phyloP scores from a whole-genome alignment of 2,797 vertebrate species.

The Capromys pilorides region DNA sequence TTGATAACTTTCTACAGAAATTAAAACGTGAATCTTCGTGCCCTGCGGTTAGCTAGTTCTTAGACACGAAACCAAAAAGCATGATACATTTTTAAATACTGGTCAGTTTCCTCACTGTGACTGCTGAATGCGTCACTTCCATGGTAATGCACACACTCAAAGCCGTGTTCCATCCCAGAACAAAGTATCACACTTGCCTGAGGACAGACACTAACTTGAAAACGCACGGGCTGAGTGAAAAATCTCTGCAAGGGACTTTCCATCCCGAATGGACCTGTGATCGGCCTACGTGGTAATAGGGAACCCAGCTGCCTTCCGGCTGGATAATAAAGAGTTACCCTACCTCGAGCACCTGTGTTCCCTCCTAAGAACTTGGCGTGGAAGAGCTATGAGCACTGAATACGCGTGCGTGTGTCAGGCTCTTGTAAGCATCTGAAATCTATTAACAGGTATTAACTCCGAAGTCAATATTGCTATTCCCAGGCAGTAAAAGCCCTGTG shows the following conservation, averaged over 20 bases:
- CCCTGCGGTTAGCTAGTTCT: background rate
- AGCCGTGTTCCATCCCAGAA: background rate
- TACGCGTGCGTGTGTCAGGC: background rate
- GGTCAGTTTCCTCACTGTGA: background rate
- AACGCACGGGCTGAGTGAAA: background rate
- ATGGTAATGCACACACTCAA: too few relatives aligned
- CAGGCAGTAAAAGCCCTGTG: background rate
- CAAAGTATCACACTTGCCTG: background rate
- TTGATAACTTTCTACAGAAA: background rate
- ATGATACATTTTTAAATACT: background rate
- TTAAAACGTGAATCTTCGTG: background rate
- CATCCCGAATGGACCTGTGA: background rate
- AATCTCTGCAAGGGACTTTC: background rate
- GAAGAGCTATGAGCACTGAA: background rate
- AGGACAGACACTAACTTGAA: background rate
- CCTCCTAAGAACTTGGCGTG: background rate
- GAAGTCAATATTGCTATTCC: background rate
- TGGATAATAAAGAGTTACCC: background rate
- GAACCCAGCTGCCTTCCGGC: background rate
- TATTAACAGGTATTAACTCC: background rate
- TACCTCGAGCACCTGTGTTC: background rate
- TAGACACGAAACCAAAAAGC: constrained; percentile 19
- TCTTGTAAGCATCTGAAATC: background rate
- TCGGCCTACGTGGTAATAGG: background rate
- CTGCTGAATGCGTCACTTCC: background rate